Conservation (phyloP, 2,888 invertebrate species). For the Chironomus tentans region DNA sequence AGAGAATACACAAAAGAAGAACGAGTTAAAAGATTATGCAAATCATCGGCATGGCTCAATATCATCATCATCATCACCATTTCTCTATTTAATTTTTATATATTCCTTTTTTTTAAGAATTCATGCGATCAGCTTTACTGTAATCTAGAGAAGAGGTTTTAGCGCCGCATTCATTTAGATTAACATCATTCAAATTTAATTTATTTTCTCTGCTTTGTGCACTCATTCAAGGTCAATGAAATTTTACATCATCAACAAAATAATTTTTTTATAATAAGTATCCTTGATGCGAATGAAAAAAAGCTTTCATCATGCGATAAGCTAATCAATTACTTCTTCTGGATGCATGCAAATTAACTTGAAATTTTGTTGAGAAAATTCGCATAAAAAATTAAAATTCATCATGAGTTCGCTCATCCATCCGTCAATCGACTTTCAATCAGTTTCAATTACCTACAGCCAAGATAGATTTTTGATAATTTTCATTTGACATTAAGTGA, state of each 20-base stretch:
- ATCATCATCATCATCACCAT: not conserved
- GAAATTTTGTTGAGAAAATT: no score
- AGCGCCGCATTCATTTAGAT: no score
- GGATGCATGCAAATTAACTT: not conserved
- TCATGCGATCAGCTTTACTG: not conserved
- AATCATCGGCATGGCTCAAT: not conserved
- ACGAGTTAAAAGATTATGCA: not conserved
- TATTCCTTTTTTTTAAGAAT: not conserved
- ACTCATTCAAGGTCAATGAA: no score
- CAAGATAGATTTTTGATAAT: not conserved
- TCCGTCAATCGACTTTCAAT: not conserved
- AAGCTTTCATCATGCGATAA: not conserved
- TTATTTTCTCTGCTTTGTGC: no score
- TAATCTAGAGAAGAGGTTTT: no score
- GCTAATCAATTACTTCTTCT: not conserved
- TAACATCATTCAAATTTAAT: not conserved
- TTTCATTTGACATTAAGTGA: not conserved
- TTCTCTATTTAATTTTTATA: not conserved
- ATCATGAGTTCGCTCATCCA: not conserved
- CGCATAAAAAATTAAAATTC: not conserved
- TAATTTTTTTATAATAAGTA: not conserved
- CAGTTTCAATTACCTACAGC: conserved; percentile 2
- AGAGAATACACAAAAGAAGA: not conserved
- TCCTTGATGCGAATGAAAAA: not conserved
- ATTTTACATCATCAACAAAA: not conserved